A percentile compares a stretch with the other conserved stretches of the same genome.
Conservation (phyloP, 2,888 invertebrate species). For the Agrochola litura region DNA sequence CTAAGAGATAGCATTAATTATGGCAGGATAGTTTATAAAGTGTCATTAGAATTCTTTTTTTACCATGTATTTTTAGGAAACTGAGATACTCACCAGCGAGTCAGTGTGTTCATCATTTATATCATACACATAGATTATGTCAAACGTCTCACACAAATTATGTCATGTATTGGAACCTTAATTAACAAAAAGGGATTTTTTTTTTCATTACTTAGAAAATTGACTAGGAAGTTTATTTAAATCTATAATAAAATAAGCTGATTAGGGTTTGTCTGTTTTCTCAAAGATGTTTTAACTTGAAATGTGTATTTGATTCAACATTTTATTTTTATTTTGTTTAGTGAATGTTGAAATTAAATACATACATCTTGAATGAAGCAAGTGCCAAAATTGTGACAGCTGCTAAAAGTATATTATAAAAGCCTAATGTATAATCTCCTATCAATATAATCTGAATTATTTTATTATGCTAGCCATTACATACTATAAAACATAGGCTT, state of each 20-base stretch:
- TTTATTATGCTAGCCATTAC: conserved; percentile 2
- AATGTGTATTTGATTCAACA: neutral
- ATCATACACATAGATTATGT: conserved; percentile 54
- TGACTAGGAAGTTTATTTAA: neutral
- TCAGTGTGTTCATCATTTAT: conserved; percentile 65
- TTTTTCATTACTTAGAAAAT: neutral
- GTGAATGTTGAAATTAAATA: neutral
- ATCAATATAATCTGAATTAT: neutral
- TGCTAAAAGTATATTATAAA: neutral
- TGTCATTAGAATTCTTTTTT: conserved; percentile 37
- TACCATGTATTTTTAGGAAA: conserved; percentile 61
- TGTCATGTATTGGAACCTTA: conserved; percentile 7
- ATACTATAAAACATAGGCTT: neutral
- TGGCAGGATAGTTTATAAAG: conserved; percentile 32
- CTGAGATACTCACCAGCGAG: conserved; percentile 68
- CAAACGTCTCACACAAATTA: conserved; percentile 25
- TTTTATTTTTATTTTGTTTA: conserved; percentile 4
- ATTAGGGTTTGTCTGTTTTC: neutral
- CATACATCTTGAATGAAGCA: neutral
- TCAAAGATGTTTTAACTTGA: neutral
- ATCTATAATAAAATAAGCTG: neutral
- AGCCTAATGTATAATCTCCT: conserved; percentile 14
- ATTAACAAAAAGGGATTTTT: neutral
- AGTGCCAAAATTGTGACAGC: conserved; percentile 25
- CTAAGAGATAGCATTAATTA: conserved; percentile 61